Base-by-base conservation (phyloP, 1,140 invertebrate genomes). In the Aphelinus atriplicis region DNA sequence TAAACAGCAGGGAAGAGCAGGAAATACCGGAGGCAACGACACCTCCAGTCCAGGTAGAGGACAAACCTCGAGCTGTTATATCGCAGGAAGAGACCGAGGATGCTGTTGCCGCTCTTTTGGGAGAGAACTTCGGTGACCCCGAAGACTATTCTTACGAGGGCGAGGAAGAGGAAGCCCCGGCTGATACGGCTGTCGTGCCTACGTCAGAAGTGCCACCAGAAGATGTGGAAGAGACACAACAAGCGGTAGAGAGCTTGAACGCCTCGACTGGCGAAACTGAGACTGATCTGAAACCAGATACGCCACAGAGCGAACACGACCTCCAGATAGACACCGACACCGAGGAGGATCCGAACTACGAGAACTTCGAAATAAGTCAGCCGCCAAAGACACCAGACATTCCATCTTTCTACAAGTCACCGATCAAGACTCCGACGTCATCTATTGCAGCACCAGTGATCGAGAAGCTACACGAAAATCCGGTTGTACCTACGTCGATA, bases 71-170 rank as follows among this genome's bases (percentile, higher is more conserved):
- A 58, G 93, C 94, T 1, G 90, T 95, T 0, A 96, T 96, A 78
- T 96, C 95, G 1, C 95, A 96, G 86, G 95, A 96, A 88, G 95
- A 97, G 88, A 97, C 95, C 0, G 95, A 95, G 82, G 95, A 96
- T 86, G 95, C 95, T 0, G 95, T 97, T 0, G 95, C 95, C 2
- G 95, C 95, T 5, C 84, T 97, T 3, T 84, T 96, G 45, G 94
- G 94, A 53, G 95, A 96, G 85, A 95, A 94, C 71, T 95, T 96
- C 83, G 93, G 93, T 5, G 90, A 86, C 1, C 88, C 88, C 4
- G 90, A 91, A 70, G 89, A 90, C 68, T 86, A 89, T 0, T 87
- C 87, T 73, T 88, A 90, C 68, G 89, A 89, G 10, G 84, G 87
- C 47, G 83, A 85, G 76, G 85, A 86, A 6, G 85, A 88, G 84